Percentiles rank a stretch among this genome's conserved stretches.
Conservation (phyloP, 1,140 invertebrate species). For the Aphis gossypii region DNA sequence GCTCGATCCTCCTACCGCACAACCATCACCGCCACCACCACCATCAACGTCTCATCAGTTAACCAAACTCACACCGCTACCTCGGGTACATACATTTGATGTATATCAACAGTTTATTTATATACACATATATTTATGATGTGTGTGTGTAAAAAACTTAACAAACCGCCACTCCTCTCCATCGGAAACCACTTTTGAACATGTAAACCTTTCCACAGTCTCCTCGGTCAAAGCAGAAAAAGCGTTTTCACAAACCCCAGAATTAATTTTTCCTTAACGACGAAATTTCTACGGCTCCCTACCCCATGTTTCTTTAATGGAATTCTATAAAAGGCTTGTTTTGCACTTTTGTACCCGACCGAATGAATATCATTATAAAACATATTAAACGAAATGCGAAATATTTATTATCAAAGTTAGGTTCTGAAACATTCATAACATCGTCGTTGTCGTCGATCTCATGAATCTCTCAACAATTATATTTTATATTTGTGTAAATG, state of each 20-base stretch:
- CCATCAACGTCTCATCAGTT: background rate
- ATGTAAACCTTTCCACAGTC: background rate
- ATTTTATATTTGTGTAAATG: background rate
- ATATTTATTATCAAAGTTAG: slow-evolving; percentile 36
- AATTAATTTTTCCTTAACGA: slow-evolving; percentile 33
- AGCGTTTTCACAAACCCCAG: background rate
- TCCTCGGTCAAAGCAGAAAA: slow-evolving; percentile 14
- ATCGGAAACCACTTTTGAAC: background rate
- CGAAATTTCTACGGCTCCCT: background rate
- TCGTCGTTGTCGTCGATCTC: background rate
- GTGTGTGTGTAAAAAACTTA: slow-evolving; percentile 22
- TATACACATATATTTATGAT: slow-evolving; percentile 12
- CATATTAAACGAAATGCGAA: slow-evolving; percentile 23
- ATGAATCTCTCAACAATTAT: background rate
- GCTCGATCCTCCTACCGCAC: background rate
- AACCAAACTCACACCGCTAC: background rate
- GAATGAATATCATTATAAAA: slow-evolving; percentile 33
- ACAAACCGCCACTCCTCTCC: background rate
- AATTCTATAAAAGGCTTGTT: slow-evolving; percentile 31
- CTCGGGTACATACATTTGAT: background rate
- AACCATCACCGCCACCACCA: background rate
- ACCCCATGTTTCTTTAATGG: background rate
- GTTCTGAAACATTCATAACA: background rate
- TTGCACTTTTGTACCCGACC: slow-evolving; percentile 33
- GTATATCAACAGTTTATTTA: slow-evolving; percentile 52